Conservation (phyloP, 2,113 vertebrate genomes). For the Spea multiplicata region DNA sequence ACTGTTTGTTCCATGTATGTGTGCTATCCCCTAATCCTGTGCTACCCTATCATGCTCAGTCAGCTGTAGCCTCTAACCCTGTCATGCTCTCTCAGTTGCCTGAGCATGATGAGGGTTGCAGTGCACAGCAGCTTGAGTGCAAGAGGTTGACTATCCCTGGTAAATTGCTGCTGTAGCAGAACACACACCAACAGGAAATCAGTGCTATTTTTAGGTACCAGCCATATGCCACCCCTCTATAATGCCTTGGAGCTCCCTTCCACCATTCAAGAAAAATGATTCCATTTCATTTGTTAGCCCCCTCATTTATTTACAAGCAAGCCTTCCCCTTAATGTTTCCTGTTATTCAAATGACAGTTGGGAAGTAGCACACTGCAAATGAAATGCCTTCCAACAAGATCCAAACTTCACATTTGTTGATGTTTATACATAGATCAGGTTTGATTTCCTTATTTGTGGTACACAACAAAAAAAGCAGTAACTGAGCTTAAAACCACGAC, state of each 20-base stretch:
- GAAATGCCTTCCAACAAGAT: not conserved
- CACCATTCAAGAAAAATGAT: conserved; percentile 54
- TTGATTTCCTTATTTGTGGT: too few species aligned
- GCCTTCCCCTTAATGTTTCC: conserved; percentile 26
- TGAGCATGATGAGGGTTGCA: not conserved
- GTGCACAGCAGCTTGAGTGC: not conserved
- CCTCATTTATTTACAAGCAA: conserved; percentile 36
- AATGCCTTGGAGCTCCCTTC: conserved; percentile 61
- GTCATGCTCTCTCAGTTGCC: not conserved
- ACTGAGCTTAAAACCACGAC: too few species aligned
- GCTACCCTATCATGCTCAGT: not conserved
- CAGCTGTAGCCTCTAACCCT: not conserved
- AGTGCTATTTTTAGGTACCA: conserved; percentile 70
- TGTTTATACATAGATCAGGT: not conserved
- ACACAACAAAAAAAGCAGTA: too few species aligned
- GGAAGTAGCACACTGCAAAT: not conserved
- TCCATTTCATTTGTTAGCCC: conserved; percentile 38
- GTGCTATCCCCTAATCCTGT: too few species aligned
- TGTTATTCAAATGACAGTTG: conserved; percentile 8
- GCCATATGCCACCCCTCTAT: conserved; percentile 59
- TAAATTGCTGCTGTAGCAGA: conserved; percentile 24
- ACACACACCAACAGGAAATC: conserved; percentile 65
- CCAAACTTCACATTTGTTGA: not conserved
- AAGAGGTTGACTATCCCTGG: not conserved
- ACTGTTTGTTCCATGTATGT: too few species aligned